These are phyloP conservation scores for Poeciliopsis retropinna DNA, from an alignment of 2,113 vertebrate species.

Conservation along the genomic window DNA sequence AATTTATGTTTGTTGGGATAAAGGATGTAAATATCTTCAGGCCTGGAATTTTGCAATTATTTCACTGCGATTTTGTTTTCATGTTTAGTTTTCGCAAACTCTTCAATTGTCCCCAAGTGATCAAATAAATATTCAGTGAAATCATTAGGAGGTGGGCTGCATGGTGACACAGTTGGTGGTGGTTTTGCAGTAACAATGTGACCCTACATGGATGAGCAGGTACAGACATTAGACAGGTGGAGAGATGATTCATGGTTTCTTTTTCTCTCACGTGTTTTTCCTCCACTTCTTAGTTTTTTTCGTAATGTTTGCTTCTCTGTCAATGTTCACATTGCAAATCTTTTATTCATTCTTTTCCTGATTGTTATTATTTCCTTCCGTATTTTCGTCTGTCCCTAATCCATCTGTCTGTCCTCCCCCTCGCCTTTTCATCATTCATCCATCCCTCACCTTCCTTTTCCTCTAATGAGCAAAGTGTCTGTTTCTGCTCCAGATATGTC, in stretches of 20 bases:
- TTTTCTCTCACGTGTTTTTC: not conserved
- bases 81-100: too few relatives aligned
- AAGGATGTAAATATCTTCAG: too few relatives aligned
- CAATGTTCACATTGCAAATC: not conserved
- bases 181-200: too few relatives aligned
- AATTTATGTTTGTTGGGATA: too few relatives aligned
- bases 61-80: too few relatives aligned
- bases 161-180: too few relatives aligned
- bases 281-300: not conserved
- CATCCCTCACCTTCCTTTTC: constrained; percentile 54
- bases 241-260: not conserved
- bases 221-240: too few relatives aligned
- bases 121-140: too few relatives aligned
- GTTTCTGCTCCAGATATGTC: constrained; percentile 74
- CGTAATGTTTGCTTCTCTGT: not conserved
- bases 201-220: too few relatives aligned
- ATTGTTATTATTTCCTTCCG: constrained; percentile 36
- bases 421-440: constrained; percentile 25
- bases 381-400: not conserved
- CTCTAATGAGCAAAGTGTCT: constrained; percentile 63
- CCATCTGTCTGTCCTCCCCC: constrained; percentile 30
- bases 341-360: not conserved
- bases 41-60: too few relatives aligned
- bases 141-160: too few relatives aligned
- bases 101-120: too few relatives aligned